A percentile compares a stretch with the other conserved stretches of the same genome.
Conservation (phyloP, 2,797 vertebrate species). For the Lacerta bilineata region DNA sequence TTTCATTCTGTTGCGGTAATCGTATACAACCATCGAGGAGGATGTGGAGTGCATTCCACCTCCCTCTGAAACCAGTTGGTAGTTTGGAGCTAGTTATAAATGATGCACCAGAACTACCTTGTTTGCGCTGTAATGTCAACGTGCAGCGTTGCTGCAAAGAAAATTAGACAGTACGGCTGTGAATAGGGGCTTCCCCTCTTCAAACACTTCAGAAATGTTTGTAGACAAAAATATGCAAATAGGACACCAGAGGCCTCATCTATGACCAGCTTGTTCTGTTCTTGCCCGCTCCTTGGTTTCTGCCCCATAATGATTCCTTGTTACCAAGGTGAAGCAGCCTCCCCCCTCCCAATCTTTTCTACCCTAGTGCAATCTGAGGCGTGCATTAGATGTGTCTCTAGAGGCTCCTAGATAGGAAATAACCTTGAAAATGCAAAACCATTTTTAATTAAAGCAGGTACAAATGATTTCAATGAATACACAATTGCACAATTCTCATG, state of each 20-base stretch:
- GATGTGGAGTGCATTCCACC: background rate
- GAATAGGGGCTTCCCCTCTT: background rate
- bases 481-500: conserved; percentile 31
- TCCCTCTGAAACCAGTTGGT: background rate
- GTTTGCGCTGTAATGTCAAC: conserved; percentile 5
- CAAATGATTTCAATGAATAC: conserved; percentile 27
- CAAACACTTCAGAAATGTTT: conserved; percentile 6
- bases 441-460: conserved; percentile 43
- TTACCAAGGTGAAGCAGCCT: background rate
- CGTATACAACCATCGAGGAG: background rate
- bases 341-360: background rate
- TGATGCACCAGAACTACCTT: background rate
- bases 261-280: background rate
- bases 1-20: background rate
- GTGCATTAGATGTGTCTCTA: conserved; percentile 20
- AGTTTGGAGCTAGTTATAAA: background rate
- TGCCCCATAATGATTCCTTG: background rate
- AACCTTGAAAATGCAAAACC: conserved; percentile 29
- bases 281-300: background rate
- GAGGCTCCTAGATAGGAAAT: conserved; percentile 28
- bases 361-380: background rate
- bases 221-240: background rate
- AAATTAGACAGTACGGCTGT: no score
- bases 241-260: background rate
- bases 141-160: background rate